These are phyloP conservation scores for Acheta domesticus DNA, from an alignment of 2,888 invertebrate species.

Conservation along the genomic window DNA sequence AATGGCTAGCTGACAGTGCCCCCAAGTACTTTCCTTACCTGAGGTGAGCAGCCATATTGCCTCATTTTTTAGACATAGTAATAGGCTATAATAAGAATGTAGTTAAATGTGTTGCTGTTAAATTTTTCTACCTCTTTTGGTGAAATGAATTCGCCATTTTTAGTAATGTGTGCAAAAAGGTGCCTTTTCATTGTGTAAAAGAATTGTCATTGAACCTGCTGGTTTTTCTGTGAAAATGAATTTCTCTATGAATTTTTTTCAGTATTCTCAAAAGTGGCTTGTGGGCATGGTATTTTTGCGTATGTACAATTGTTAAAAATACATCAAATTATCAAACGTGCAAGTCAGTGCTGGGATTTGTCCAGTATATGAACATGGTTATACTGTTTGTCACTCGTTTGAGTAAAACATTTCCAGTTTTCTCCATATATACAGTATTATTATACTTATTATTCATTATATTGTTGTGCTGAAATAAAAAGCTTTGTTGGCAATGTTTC, in stretches of 20 bases:
- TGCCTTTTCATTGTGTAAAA: too few relatives aligned
- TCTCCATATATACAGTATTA: slow-evolving; percentile 35
- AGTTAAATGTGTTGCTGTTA: neutral
- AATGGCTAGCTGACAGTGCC: too few relatives aligned
- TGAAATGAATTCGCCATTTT: neutral
- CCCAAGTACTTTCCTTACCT: too few relatives aligned
- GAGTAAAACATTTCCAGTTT: slow-evolving; percentile 31
- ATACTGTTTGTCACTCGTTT: slow-evolving; percentile 26
- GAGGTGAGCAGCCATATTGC: too few relatives aligned
- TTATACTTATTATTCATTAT: slow-evolving; percentile 31
- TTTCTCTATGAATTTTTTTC: neutral
- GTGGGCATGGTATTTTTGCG: slow-evolving; percentile 28
- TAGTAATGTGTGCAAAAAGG: too few relatives aligned
- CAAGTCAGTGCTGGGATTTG: slow-evolving; percentile 21
- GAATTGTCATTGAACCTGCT: neutral
- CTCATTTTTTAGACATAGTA: too few relatives aligned
- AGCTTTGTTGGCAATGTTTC: slow-evolving; percentile 33
- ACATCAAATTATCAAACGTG: neutral
- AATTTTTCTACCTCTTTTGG: neutral
- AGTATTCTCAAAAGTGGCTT: neutral
- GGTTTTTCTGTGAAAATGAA: neutral
- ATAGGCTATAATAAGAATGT: neutral
- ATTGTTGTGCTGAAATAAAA: slow-evolving; percentile 36
- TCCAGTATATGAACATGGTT: neutral
- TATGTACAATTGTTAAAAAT: neutral